Conservation (phyloP, 2,888 invertebrate genomes). For the Lasius platythorax region DNA sequence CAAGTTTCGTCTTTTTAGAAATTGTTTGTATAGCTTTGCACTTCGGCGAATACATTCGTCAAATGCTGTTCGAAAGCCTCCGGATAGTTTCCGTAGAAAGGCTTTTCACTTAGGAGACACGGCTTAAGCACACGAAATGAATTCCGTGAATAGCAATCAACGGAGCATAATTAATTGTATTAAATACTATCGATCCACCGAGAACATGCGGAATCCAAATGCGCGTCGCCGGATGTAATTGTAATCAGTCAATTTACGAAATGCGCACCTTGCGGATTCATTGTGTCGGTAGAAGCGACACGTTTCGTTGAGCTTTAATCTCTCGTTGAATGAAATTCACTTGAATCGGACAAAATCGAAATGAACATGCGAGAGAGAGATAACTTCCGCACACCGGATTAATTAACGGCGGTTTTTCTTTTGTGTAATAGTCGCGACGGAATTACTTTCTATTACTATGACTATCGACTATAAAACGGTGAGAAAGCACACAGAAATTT, state of each 20-base stretch:
- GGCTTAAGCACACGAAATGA: constrained; percentile 23
- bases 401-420: constrained; percentile 43
- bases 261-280: constrained; percentile 47
- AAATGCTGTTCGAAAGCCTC: constrained; percentile 1
- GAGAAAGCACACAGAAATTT: neutral
- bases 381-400: constrained; percentile 23
- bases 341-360: constrained; percentile 47
- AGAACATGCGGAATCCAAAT: constrained; percentile 40
- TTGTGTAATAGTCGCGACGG: neutral
- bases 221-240: constrained; percentile 20
- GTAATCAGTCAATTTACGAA: constrained; percentile 63
- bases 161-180: constrained; percentile 61
- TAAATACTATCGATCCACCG: constrained; percentile 59
- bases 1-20: neutral
- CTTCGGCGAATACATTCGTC: neutral
- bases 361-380: constrained; percentile 16
- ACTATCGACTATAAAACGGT: neutral
- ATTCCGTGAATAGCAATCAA: constrained; percentile 42
- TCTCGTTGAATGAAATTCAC: constrained; percentile 48
- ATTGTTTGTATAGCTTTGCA: neutral
- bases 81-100: constrained; percentile 18
- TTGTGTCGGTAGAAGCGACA: constrained; percentile 25
- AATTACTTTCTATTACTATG: constrained; percentile 18
- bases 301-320: constrained; percentile 42
- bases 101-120: neutral